Evolutionary conservation across 1,140 invertebrate genomes (phyloP).

Genomic region (Argopecten irradians): DNA sequence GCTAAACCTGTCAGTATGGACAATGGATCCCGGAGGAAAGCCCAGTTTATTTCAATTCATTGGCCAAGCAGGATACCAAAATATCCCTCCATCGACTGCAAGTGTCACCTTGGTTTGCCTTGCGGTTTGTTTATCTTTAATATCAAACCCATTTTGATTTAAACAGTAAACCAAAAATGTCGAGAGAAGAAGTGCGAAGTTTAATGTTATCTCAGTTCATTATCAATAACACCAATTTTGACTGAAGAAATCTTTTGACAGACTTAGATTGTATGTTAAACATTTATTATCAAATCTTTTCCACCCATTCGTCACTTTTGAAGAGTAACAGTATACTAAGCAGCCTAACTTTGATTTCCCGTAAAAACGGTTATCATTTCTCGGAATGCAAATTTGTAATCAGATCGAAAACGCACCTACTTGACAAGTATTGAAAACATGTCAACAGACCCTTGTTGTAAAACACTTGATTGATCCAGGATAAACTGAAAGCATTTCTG

Average conservation of each 20-base stretch:
- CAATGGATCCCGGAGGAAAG: not conserved
- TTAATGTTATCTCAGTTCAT: not conserved
- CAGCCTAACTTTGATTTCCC: not conserved
- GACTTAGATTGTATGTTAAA: not conserved
- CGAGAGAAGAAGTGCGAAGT: not conserved
- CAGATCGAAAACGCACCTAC: not conserved
- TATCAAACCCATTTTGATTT: not conserved
- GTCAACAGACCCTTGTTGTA: not conserved
- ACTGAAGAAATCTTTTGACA: not conserved
- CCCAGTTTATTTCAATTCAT: not conserved
- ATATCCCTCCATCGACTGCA: not conserved
- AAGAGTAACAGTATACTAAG: not conserved
- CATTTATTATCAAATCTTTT: slow-evolving; percentile 1
- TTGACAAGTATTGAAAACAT: slow-evolving; percentile 6
- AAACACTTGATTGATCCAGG: not conserved
- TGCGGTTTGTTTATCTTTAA: slow-evolving; percentile 8
- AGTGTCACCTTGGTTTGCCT: slow-evolving; percentile 15
- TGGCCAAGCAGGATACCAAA: not conserved
- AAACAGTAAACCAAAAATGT: slow-evolving; percentile 16
- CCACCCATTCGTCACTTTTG: not conserved
- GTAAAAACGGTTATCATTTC: not conserved
- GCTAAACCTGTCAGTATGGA: slow-evolving; percentile 6
- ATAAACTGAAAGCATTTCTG: not conserved
- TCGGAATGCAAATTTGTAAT: not conserved
- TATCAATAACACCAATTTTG: not conserved